Conservation (phyloP, 2,888 invertebrate species). For the Agrenia bidenticulata region DNA sequence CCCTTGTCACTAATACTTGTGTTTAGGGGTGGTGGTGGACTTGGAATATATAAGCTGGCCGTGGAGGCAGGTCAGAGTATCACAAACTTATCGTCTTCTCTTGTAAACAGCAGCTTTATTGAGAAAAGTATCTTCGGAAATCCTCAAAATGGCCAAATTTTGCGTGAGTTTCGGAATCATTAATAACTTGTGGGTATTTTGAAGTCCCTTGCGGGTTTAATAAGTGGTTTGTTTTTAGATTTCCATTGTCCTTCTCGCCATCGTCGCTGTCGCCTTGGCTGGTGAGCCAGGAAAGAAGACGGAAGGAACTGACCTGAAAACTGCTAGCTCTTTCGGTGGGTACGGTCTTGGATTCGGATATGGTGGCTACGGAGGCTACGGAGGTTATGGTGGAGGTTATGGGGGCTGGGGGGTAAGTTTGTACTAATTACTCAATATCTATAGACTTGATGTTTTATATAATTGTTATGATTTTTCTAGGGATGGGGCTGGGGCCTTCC, state of each 20-base stretch:
- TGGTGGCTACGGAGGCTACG: conserved; percentile 15
- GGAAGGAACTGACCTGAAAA: not conserved
- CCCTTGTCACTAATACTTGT: too few species aligned
- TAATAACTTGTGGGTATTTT: too few species aligned
- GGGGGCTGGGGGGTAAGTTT: conserved; percentile 19
- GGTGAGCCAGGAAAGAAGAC: conserved; percentile 1
- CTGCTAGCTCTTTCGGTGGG: conserved; percentile 3
- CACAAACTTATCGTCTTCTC: not conserved
- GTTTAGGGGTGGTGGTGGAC: not conserved
- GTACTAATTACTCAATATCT: not conserved
- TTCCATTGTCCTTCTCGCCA: not conserved
- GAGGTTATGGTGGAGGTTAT: conserved; percentile 2
- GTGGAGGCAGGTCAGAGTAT: not conserved
- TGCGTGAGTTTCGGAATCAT: too few species aligned
- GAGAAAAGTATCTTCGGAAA: not conserved
- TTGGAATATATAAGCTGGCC: conserved; percentile 1
- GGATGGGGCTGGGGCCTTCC: conserved; percentile 10
- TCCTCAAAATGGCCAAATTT: conserved; percentile 11
- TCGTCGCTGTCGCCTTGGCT: conserved; percentile 7
- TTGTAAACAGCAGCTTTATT: not conserved
- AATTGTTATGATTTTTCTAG: not conserved
- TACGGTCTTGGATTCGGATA: conserved; percentile 14
- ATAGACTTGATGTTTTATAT: too few species aligned
- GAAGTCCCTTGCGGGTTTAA: too few species aligned
- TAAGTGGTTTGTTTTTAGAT: too few species aligned